Percentiles rank a stretch among this genome's conserved stretches.
Conservation (phyloP, 1,140 invertebrate genomes). For the Dinothrombium tinctorium region DNA sequence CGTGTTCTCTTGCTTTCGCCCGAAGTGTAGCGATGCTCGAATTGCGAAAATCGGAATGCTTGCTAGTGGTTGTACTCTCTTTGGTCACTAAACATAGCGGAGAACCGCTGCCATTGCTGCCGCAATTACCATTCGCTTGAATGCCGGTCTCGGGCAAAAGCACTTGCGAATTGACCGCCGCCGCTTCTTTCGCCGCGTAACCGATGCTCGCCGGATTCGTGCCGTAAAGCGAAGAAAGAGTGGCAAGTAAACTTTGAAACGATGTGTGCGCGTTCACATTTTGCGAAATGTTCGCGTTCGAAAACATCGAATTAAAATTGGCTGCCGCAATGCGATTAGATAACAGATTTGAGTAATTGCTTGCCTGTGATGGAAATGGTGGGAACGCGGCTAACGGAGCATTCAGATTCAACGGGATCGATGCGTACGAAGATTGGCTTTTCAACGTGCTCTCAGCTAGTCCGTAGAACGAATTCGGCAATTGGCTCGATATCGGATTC, state of each 20-base stretch:
- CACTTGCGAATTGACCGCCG: not conserved
- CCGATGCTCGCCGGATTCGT: not conserved
- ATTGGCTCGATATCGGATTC: not conserved
- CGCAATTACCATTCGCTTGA: not conserved
- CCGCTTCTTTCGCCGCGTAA: not conserved
- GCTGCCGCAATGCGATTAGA: not conserved
- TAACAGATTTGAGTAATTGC: not conserved
- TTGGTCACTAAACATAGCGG: not conserved
- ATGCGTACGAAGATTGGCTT: not conserved
- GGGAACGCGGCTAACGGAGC: not conserved
- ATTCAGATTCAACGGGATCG: not conserved
- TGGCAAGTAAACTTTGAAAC: conserved; percentile 10
- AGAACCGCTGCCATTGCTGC: too few species aligned
- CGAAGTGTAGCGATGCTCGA: not conserved
- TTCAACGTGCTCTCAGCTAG: not conserved
- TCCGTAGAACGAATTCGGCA: not conserved
- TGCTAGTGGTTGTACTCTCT: not conserved
- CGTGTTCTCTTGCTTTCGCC: conserved; percentile 3
- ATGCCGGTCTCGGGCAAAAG: not conserved
- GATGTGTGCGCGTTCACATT: conserved; percentile 5
- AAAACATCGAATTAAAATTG: conserved; percentile 1
- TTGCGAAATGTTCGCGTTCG: conserved; percentile 5
- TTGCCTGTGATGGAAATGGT: not conserved
- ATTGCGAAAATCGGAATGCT: not conserved
- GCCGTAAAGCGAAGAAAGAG: conserved; percentile 6